These are phyloP conservation scores for Sipha maydis DNA, from an alignment of 2,888 invertebrate species.

Conservation along the genomic window DNA sequence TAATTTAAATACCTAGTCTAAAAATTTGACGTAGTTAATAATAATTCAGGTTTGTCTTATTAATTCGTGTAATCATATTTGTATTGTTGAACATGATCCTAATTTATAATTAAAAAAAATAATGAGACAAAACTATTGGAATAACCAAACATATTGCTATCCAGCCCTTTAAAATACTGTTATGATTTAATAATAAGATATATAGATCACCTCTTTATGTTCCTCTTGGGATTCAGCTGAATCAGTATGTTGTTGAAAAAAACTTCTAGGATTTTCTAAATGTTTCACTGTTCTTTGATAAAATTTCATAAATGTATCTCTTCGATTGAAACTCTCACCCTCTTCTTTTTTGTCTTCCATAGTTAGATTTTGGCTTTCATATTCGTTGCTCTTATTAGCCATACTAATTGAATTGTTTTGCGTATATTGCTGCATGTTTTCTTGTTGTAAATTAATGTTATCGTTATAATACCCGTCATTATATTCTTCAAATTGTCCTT, in stretches of 20 bases:
- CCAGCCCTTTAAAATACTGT: too few relatives aligned
- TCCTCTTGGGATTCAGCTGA: conserved; percentile 72
- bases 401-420: conserved; percentile 65
- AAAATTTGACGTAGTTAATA: too few relatives aligned
- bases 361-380: not conserved
- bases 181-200: not conserved
- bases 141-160: too few relatives aligned
- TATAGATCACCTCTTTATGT: conserved; percentile 66
- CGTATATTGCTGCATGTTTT: conserved; percentile 66
- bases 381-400: conserved; percentile 3
- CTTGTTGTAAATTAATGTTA: conserved; percentile 61
- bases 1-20: too few relatives aligned
- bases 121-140: too few relatives aligned
- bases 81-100: too few relatives aligned
- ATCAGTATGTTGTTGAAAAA: conserved; percentile 67
- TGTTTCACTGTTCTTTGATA: conserved; percentile 62
- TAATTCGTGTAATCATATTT: too few relatives aligned
- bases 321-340: conserved; percentile 59
- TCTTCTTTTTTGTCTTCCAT: conserved; percentile 53
- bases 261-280: conserved; percentile 46
- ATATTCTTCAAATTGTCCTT: conserved; percentile 65
- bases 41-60: too few relatives aligned
- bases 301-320: conserved; percentile 64
- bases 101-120: too few relatives aligned
- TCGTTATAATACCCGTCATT: conserved; percentile 59